Percentiles rank a stretch among this genome's conserved stretches.
Conservation (phyloP, 2,797 vertebrate species). For the Sebastes miniatus region DNA sequence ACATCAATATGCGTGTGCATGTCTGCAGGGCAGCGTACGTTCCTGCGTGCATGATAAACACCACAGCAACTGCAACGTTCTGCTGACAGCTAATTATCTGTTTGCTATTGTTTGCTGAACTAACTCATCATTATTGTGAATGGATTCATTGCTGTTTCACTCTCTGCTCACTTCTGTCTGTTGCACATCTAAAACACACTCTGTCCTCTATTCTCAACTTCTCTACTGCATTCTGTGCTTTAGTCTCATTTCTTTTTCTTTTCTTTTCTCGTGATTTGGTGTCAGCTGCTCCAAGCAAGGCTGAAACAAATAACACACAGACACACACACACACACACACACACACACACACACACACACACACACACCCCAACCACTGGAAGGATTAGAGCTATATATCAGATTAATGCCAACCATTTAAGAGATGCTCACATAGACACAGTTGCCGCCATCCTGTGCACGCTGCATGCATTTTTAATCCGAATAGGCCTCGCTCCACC, state of each 20-base stretch:
- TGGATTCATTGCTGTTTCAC: slow-evolving; percentile 14
- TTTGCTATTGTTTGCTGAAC: slow-evolving; percentile 51
- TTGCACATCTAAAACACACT: not conserved
- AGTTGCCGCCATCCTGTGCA: slow-evolving; percentile 48
- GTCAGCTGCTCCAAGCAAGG: too few species aligned
- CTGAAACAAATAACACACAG: not conserved
- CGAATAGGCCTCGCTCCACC: slow-evolving; percentile 56
- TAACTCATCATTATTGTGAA: slow-evolving; percentile 24
- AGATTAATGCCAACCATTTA: slow-evolving; percentile 75
- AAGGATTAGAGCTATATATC: slow-evolving; percentile 61
- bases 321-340: not conserved
- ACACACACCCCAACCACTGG: not conserved
- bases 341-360: not conserved
- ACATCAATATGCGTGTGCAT: too few species aligned
- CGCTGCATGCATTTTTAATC: slow-evolving; percentile 75
- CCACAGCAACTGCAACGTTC: not conserved
- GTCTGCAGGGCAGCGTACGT: too few species aligned
- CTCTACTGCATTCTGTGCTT: not conserved
- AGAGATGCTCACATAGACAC: slow-evolving; percentile 59
- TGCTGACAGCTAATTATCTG: slow-evolving; percentile 52
- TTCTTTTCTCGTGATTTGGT: not conserved
- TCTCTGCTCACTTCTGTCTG: slow-evolving; percentile 1
- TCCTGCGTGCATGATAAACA: too few species aligned
- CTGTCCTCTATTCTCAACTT: not conserved
- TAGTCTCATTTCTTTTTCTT: not conserved